phyloP scores from a whole-genome alignment of 2,113 vertebrate species.

The Misgurnus anguillicaudatus region DNA sequence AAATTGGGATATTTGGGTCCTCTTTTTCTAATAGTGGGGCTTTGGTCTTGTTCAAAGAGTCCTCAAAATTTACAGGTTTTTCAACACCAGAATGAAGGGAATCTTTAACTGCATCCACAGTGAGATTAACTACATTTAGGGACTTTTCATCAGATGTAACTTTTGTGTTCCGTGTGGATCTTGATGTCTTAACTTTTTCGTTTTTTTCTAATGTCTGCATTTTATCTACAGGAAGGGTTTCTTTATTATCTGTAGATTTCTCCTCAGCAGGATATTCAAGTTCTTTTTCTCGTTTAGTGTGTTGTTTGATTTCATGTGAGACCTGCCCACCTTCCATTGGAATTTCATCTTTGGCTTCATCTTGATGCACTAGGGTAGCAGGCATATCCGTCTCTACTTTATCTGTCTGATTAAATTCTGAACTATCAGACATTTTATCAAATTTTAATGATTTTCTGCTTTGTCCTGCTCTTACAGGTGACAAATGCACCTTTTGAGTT shows the following conservation, averaged over 20 bases:
- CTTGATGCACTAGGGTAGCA: conserved; percentile 56
- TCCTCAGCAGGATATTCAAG: conserved; percentile 69
- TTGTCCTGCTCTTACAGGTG: conserved; percentile 61
- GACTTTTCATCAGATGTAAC: conserved; percentile 76
- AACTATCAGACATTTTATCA: conserved; percentile 71
- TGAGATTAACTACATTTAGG: conserved; percentile 80
- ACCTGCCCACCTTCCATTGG: conserved; percentile 68
- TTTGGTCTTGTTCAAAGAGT: conserved; percentile 69
- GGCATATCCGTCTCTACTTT: conserved; percentile 54
- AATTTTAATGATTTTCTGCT: conserved; percentile 81
- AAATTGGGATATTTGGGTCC: conserved; percentile 59
- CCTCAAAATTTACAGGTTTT: conserved; percentile 65
- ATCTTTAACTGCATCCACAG: conserved; percentile 79
- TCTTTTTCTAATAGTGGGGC: conserved; percentile 68
- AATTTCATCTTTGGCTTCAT: conserved; percentile 60
- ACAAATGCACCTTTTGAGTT: conserved; percentile 79
- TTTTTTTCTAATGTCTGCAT: conserved; percentile 77
- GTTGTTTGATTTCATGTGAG: conserved; percentile 60
- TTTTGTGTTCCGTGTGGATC: conserved; percentile 81
- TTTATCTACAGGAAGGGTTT: conserved; percentile 71
- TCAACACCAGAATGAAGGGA: conserved; percentile 73
- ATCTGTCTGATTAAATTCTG: conserved; percentile 42
- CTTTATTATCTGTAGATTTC: conserved; percentile 63
- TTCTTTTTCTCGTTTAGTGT: conserved; percentile 45
- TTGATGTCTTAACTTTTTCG: conserved; percentile 83